Conservation (phyloP, 2,113 vertebrate species). For the Panthera uncia region DNA sequence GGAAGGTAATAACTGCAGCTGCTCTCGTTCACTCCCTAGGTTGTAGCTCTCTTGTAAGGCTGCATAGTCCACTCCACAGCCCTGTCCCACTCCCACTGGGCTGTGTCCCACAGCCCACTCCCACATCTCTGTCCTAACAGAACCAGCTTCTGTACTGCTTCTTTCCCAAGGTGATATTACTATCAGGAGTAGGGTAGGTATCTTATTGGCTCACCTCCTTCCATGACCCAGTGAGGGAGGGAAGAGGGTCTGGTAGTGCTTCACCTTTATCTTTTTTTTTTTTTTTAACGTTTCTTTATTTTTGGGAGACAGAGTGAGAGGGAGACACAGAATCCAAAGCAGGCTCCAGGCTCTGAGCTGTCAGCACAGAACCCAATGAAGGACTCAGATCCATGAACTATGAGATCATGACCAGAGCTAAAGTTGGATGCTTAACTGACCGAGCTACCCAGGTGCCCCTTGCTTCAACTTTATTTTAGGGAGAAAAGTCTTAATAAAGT, state of each 20-base stretch:
- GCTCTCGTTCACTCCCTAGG: neutral
- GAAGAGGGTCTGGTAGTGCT: neutral
- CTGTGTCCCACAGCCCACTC: neutral
- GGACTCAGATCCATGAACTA: too few relatives aligned
- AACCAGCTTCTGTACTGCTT: neutral
- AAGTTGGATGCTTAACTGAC: too few relatives aligned
- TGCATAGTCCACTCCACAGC: neutral
- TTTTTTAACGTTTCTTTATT: too few relatives aligned
- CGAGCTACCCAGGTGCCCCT: too few relatives aligned
- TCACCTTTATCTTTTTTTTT: neutral
- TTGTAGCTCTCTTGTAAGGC: neutral
- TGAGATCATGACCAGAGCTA: too few relatives aligned
- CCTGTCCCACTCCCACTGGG: neutral
- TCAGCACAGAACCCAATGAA: too few relatives aligned
- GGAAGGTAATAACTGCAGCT: neutral
- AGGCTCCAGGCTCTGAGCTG: too few relatives aligned
- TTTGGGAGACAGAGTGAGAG: too few relatives aligned
- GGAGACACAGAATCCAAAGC: too few relatives aligned
- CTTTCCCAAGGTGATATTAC: neutral
- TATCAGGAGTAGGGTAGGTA: neutral
- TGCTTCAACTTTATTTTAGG: neutral
- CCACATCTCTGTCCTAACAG: neutral
- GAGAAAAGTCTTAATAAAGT: slow-evolving; percentile 26
- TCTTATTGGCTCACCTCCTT: neutral
- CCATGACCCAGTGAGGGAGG: neutral